These are phyloP conservation scores for Trididemnum miniatum DNA, from an alignment of 23 tunicate genomes.

Conservation along the genomic window DNA sequence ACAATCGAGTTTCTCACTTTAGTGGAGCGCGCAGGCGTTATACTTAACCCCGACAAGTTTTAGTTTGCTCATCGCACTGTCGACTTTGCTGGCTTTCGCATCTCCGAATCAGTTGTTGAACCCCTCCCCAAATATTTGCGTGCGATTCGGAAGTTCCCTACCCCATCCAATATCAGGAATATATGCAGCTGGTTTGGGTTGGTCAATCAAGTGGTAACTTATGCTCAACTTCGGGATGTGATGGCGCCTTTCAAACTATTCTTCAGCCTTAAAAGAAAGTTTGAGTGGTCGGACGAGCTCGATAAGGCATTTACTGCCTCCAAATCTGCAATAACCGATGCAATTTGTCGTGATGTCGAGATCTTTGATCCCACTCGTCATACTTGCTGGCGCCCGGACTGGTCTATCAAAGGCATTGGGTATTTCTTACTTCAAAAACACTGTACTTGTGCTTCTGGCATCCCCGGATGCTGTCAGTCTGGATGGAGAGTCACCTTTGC, in stretches of 20 bases:
- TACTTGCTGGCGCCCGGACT: conserved; percentile 17
- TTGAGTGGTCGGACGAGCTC: conserved; percentile 7
- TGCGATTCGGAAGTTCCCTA: neutral
- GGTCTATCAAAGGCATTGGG: conserved; percentile 34
- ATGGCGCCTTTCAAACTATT: conserved; percentile 11
- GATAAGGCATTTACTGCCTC: conserved; percentile 9
- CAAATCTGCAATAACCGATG: too few species aligned
- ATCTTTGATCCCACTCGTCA: neutral
- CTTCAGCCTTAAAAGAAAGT: conserved; percentile 4
- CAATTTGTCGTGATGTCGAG: neutral
- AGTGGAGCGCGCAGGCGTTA: conserved; percentile 1
- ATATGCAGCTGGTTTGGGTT: conserved; percentile 33
- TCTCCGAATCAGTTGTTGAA: conserved; percentile 4
- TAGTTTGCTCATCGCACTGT: conserved; percentile 15
- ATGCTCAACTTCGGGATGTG: conserved; percentile 14
- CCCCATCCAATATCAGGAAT: neutral
- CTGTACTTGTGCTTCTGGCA: conserved; percentile 5
- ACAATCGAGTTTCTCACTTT: conserved; percentile 6
- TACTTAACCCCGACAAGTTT: conserved; percentile 28
- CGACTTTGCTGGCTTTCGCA: conserved; percentile 30
- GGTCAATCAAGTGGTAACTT: conserved; percentile 22
- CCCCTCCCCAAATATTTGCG: conserved; percentile 13
- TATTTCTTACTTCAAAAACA: conserved; percentile 38
- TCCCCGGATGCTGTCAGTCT: conserved; percentile 21
- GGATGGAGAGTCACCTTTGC: conserved; percentile 36